Conservation (phyloP, 2,113 vertebrate genomes). For the Tylochromis polylepis region DNA sequence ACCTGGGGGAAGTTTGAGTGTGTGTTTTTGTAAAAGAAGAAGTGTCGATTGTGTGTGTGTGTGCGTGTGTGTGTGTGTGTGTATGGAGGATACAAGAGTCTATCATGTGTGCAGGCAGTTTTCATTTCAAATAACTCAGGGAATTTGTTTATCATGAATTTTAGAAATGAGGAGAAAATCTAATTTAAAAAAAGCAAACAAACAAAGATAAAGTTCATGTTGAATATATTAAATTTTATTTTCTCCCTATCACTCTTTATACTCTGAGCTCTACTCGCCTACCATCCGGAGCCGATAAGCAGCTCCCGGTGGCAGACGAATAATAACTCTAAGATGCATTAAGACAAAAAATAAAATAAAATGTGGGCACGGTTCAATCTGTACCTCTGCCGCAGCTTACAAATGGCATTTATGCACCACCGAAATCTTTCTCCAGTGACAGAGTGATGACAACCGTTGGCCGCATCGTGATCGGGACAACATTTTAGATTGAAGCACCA, state of each 20-base stretch:
- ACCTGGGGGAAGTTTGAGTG: conserved; percentile 8
- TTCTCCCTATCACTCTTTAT: background rate
- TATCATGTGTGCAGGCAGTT: background rate
- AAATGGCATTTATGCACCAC: background rate
- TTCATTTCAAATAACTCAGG: background rate
- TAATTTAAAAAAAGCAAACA: background rate
- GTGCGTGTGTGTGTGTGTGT: background rate
- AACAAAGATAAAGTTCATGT: background rate
- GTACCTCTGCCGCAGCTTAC: background rate
- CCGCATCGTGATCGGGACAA: background rate
- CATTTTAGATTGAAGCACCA: background rate
- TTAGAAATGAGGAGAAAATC: background rate
- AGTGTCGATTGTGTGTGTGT: background rate
- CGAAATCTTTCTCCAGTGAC: background rate
- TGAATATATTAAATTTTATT: background rate
- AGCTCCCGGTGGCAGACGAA: background rate
- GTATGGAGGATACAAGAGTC: background rate
- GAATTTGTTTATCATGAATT: background rate
- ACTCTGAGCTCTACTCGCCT: background rate
- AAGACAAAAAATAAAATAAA: background rate
- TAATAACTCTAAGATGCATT: background rate
- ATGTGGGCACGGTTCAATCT: background rate
- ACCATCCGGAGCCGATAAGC: background rate
- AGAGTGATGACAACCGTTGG: background rate
- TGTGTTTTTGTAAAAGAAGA: background rate